These are phyloP conservation scores for Saccopteryx leptura DNA, from an alignment of 2,113 vertebrate genomes.

Conservation along the genomic window DNA sequence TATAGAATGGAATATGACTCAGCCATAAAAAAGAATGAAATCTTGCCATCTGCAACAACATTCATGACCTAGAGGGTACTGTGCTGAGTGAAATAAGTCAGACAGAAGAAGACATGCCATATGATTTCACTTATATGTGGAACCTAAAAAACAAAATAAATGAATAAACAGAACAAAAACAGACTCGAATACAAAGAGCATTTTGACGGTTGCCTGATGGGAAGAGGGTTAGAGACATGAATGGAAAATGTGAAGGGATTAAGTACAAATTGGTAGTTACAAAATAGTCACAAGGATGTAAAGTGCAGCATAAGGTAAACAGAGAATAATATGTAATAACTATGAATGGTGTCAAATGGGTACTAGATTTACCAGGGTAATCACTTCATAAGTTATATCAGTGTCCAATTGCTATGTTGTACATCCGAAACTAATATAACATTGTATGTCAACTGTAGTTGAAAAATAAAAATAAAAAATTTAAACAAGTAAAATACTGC, in stretches of 20 bases:
- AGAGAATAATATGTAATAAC: too few species aligned
- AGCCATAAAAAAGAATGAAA: background rate
- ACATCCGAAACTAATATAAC: background rate
- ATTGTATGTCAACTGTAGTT: background rate
- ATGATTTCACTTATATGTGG: background rate
- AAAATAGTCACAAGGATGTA: background rate
- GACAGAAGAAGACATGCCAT: background rate
- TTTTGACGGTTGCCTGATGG: background rate
- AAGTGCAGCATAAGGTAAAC: too few species aligned
- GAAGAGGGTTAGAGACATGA: too few species aligned
- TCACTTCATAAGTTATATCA: background rate
- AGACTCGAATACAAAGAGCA: background rate
- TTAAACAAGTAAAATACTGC: background rate
- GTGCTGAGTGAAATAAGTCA: background rate
- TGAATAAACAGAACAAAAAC: background rate
- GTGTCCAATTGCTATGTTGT: too few species aligned
- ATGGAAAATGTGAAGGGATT: background rate
- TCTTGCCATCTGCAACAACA: background rate
- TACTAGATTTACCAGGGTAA: background rate
- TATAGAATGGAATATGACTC: background rate
- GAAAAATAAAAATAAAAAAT: background rate
- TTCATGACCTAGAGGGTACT: background rate
- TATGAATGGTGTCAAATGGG: too few species aligned
- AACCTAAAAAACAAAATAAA: background rate
- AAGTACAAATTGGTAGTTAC: background rate